Evolutionary conservation across 2,797 vertebrate species (phyloP), one percentile per base, ranked within the genome.

Genomic region (Calcarius lapponicus): DNA sequence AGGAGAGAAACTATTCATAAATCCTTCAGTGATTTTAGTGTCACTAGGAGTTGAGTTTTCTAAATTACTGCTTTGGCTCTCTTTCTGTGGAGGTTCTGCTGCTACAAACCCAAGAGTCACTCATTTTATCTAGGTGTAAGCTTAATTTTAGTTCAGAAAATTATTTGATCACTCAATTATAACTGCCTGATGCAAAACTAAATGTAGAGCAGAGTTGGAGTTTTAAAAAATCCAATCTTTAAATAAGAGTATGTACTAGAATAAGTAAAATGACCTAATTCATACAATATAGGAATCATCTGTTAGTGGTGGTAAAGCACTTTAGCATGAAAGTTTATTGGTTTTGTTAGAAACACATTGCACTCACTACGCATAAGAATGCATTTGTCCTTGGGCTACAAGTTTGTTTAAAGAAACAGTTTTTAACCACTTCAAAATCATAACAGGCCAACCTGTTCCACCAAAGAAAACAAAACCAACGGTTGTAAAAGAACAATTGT

Each of bases 1-100:
- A 86, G 51, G 95, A 96, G 80, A 89, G 43, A 91, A 86, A 92
- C 58, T 93, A 62, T 94, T 96, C 69, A 91, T 93, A 96, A 95
- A 93, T 94, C 53, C 81, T 91, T 82, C 53, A 50, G 24, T n/a
- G 90, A 53, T 85, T 56, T 91, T 50, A 51, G 18, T 84, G 87
- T 74, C 73, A 24, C 42, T 72, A 69, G 32, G 71, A 78, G 47
- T 88, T 91, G 54, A 70, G 24, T 83, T 92, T 82, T 80, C 56
- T 80, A 92, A 94, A 62, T 81, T 57, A 56, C 13, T 1, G 0
- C 5, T 76, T 95, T 93, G 48, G 17, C 58, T 88, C 12, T 76
- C 20, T 42, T 80, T 84, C 36, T 48, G 3, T 2, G 2, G 34
- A 76, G 31, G 36, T 57, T 72, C 50, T 72, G 3, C 54, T 87